phyloP scores from a whole-genome alignment of 2,113 vertebrate species.

The Serilophus lunatus region DNA sequence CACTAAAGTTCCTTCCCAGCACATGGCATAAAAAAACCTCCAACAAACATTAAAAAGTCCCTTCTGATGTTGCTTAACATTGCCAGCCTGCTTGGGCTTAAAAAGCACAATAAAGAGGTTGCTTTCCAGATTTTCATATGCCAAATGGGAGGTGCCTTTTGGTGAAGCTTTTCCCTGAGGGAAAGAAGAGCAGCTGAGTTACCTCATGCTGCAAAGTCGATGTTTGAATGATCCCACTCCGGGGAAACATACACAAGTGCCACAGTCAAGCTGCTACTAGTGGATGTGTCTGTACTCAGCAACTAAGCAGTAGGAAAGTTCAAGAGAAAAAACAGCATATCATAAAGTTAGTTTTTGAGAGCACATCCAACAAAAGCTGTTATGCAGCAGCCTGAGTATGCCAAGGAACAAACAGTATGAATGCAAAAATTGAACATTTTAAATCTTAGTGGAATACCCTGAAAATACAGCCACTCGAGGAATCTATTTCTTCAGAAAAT shows the following conservation, averaged over 20 bases:
- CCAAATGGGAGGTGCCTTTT: constrained; percentile 53
- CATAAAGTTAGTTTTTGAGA: constrained; percentile 57
- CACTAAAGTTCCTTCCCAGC: constrained; percentile 57
- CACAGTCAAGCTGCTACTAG: constrained; percentile 71
- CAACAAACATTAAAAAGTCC: constrained; percentile 35
- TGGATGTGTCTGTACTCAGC: constrained; percentile 56
- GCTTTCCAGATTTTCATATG: constrained; percentile 54
- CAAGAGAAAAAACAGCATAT: constrained; percentile 25
- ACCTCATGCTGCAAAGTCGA: constrained; percentile 24
- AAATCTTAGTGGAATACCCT: constrained; percentile 65
- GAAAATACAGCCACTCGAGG: constrained; percentile 74
- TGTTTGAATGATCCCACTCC: constrained; percentile 58
- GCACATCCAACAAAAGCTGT: constrained; percentile 19
- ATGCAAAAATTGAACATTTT: constrained; percentile 49
- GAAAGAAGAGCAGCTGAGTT: constrained; percentile 13
- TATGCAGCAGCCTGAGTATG: neutral
- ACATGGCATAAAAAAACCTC: constrained; percentile 38
- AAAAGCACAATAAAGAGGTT: constrained; percentile 36
- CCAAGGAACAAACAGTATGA: constrained; percentile 25
- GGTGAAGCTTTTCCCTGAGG: constrained; percentile 51
- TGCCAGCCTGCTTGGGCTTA: constrained; percentile 28
- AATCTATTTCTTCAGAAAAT: constrained; percentile 71
- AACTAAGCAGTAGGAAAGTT: constrained; percentile 48
- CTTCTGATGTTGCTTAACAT: constrained; percentile 41
- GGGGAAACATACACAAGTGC: constrained; percentile 58